These are phyloP conservation scores for Mya arenaria DNA, from an alignment of 1,140 invertebrate species.

Conservation along the genomic window DNA sequence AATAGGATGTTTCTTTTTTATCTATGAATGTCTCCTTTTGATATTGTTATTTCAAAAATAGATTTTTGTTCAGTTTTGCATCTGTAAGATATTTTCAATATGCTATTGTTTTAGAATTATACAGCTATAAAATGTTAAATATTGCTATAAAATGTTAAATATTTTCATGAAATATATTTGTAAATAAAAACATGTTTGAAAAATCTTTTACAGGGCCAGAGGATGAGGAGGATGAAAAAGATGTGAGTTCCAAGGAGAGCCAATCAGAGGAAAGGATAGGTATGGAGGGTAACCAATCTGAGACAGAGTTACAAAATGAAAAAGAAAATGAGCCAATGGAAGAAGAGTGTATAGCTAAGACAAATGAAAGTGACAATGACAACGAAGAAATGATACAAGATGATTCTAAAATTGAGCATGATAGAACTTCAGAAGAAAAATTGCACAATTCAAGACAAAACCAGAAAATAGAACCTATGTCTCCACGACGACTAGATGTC, in stretches of 20 bases:
- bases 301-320: conserved; percentile 22
- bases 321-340: conserved; percentile 40
- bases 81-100: too few relatives aligned
- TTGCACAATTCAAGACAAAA: not conserved
- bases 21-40: too few relatives aligned
- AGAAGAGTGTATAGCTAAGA: conserved; percentile 1
- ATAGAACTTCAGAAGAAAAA: not conserved
- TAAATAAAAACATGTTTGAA: too few relatives aligned
- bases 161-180: too few relatives aligned
- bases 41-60: too few relatives aligned
- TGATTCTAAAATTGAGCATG: not conserved
- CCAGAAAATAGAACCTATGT: conserved; percentile 5
- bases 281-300: conserved; percentile 40
- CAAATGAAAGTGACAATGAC: conserved; percentile 34
- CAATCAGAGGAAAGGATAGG: conserved; percentile 38
- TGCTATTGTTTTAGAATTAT: too few relatives aligned
- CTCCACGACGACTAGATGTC: conserved; percentile 30
- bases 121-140: too few relatives aligned
- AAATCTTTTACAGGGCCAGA: conserved; percentile 50
- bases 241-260: conserved; percentile 16
- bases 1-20: too few relatives aligned
- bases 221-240: conserved; percentile 50
- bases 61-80: too few relatives aligned
- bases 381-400: not conserved
- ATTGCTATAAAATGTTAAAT: too few relatives aligned